These are phyloP conservation scores for Chelonus formosanus DNA, from an alignment of 2,888 invertebrate species.

Conservation along the genomic window DNA sequence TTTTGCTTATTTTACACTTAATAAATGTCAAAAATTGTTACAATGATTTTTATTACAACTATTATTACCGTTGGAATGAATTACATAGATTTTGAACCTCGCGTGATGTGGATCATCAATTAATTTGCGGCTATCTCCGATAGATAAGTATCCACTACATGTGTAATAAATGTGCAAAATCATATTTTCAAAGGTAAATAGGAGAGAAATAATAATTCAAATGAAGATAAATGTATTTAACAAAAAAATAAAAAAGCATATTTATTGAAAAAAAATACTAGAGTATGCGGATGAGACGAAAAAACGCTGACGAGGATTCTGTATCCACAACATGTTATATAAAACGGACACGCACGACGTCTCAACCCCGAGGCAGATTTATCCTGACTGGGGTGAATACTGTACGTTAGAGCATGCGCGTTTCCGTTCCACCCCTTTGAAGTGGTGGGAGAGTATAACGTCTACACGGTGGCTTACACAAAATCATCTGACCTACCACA, in stretches of 20 bases:
- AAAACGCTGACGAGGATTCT: constrained; percentile 15
- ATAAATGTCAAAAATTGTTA: too few relatives aligned
- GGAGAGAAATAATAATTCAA: too few relatives aligned
- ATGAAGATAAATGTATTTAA: not conserved
- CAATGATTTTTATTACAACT: too few relatives aligned
- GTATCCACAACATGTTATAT: constrained; percentile 50
- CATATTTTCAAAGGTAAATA: too few relatives aligned
- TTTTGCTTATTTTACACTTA: too few relatives aligned
- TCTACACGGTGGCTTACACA: constrained; percentile 41
- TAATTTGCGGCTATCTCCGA: too few relatives aligned
- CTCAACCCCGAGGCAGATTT: constrained; percentile 62
- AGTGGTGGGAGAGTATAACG: constrained; percentile 21
- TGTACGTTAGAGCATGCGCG: constrained; percentile 62
- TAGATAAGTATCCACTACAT: too few relatives aligned
- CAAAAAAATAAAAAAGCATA: not conserved
- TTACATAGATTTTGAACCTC: too few relatives aligned
- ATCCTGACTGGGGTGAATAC: constrained; percentile 63
- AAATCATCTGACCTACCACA: constrained; percentile 42
- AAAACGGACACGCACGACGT: constrained; percentile 55
- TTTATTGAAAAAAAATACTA: constrained; percentile 1
- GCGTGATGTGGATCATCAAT: too few relatives aligned
- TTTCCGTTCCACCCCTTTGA: constrained; percentile 52
- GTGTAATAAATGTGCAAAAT: too few relatives aligned
- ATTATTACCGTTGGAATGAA: too few relatives aligned
- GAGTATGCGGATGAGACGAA: not conserved